Evolutionary conservation across 2,888 invertebrate species (phyloP), one percentile per base, ranked within the genome.

Genomic region (Rhaphigaster nebulosa): DNA sequence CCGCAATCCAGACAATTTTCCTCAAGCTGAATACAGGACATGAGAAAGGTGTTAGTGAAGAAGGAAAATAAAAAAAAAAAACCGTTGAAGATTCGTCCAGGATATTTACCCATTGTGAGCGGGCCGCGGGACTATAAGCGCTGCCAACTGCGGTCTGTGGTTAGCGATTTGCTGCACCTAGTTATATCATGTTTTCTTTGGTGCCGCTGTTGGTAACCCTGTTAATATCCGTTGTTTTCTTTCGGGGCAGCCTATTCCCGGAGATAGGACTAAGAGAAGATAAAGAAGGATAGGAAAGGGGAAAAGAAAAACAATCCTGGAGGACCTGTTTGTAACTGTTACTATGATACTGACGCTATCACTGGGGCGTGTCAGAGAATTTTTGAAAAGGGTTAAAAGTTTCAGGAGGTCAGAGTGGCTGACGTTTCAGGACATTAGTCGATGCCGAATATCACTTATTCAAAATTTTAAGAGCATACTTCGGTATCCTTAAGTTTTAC

Each of bases 1-100:
- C 70, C 70, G 70, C 70, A 76, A 76, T 76, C 70, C 70, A 76
- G 38, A 10, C 70, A 76, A 76, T 76, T 76, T 76, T 76, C 70
- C 38, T 38, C 20, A 34, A 1, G 20, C 6, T 10, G 70, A 38
- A 76, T 76, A 76, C 70, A 38, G 70, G 70, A 76, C 70, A 76
- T 76, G 70, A 76, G 70, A 76, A 76, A 76, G 70, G 70, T 38
- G 70, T 76, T 38, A 23, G 20, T 0, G 70, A 34, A 23, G 8
- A 23, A 38, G 5, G 29, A 23, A 38, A 23, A 29, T 29, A 10
- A 65, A 65, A 38, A 34, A 34, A 70, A 76, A 38, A 76, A 76
- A 34, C 70, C 70, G 70, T 76, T 76, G 70, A 76, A 23, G 70
- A 76, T 76, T 76, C 70, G 38, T 34, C 34, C 70, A 34, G 70